Base-by-base conservation (phyloP, 1,140 invertebrate genomes). In the Phortica variegata region DNA sequence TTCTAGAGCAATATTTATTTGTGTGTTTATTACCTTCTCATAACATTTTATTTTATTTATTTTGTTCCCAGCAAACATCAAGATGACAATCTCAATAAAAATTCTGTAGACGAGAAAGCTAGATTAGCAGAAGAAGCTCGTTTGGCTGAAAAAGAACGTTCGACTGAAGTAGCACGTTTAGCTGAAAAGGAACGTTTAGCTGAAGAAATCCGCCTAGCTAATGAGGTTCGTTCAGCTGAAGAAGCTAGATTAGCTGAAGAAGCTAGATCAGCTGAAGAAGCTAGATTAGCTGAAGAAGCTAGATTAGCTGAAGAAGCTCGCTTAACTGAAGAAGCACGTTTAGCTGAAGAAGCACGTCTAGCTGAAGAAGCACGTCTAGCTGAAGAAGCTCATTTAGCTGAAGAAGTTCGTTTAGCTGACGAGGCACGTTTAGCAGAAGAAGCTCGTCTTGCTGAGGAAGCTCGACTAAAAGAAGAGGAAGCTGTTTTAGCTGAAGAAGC, bases 401-500 rank as follows among this genome's bases (percentile, higher is more conserved):
- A 82, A 68, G 80, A 82, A 65, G 77, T 77, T 7, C 71, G 77
- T 17, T 78, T 81, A 53, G 78, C 58, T 12, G 62, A 66, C 49
- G 56, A 60, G 42, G 56, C 48, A 12, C 53, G 73, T 26, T 16
- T 70, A 23, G 79, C 78, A 18, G 79, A 81, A 65, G 80, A 80
- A 63, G 76, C 77, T 10, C 65, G 77, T 12, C 16, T 73, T 49
- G 81, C 79, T 3, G 80, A 82, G 60, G 77, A 80, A 71, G 79
- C 77, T 0, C 73, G 66, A 29, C 59, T 79, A 40, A 81, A 81
- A 20, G 81, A 83, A 59, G 78, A 78, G 52, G 61, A 81, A 52
- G 80, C 81, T 1, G 69, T 75, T 17, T 61, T 79, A 46, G 82
- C 81, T 3, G 81, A 82, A 69, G 77, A 78, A 57, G 81, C 77